Conservation (phyloP, 2,797 vertebrate species). For the Phrynocephalus forsythii region DNA sequence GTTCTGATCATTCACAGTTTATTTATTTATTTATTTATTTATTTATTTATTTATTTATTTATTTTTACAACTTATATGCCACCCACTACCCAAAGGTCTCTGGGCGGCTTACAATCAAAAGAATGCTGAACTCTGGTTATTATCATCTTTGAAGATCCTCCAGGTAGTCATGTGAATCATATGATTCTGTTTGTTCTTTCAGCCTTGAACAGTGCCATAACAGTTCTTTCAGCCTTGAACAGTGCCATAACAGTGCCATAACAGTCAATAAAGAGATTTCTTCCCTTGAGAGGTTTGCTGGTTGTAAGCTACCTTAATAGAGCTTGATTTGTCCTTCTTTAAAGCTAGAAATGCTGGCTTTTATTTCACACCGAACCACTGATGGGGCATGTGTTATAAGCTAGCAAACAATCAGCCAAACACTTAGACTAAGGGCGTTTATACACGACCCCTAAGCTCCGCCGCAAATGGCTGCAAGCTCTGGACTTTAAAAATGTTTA, state of each 20-base stretch:
- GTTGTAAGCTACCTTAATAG: neutral
- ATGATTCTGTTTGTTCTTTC: slow-evolving; percentile 4
- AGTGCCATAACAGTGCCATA: neutral
- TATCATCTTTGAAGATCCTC: neutral
- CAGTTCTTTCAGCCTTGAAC: neutral
- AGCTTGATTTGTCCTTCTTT: slow-evolving; percentile 9
- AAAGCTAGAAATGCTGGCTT: neutral
- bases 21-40: neutral
- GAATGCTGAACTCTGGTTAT: neutral
- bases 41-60: neutral
- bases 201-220: neutral
- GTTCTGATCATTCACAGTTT: neutral
- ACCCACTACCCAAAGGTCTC: neutral
- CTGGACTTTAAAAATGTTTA: too few species aligned
- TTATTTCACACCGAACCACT: neutral
- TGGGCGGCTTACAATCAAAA: neutral
- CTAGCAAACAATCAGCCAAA: neutral
- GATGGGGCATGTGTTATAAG: slow-evolving; percentile 12
- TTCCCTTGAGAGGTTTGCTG: neutral
- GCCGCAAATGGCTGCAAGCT: too few species aligned
- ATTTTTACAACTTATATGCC: neutral
- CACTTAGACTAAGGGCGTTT: neutral
- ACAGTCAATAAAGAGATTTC: neutral
- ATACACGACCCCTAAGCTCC: too few species aligned
- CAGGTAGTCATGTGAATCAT: neutral